Base-by-base conservation (phyloP, 2,797 vertebrate genomes). In the Rallus crepitans region DNA sequence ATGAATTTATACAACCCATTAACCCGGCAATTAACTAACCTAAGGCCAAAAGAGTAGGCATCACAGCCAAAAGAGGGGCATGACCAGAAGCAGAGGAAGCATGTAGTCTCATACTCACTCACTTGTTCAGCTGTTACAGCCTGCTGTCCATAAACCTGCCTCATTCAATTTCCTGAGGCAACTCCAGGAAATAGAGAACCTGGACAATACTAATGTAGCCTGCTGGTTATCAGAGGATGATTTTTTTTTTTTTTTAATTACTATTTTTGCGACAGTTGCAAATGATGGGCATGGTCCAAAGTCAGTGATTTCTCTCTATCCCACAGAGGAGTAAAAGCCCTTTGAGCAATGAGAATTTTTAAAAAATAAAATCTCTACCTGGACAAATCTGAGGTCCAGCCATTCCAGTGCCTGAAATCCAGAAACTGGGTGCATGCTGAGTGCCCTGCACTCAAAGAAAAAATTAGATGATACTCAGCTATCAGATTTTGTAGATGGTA, bases 51-150 rank as follows among this genome's bases (percentile, higher is more conserved):
- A 42, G 19, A 15, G 16, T 7, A 45, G 13, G 11, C 55, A 47
- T 28, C 27, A 27, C 9, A 53, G 50, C 20, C 47, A 28, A 11
- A 4, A 30, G 59, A 87, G 33, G 9, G 79, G 45, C 0, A 0
- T 7, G 20, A 42, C 15, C 23, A 69, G 53, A 59, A 63, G 30
- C 42, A 73, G 39, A 59, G 50, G 12, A 53, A 48, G 27, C 2
- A 33, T 2, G 0, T 12, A 55, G 16, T 13, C n/a, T 33, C 13
- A 18, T 21, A n/a, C 13, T 57, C 33, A 35, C 13, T 61, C 33
- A 28, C 30, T 25, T 59, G 31, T n/a, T 87, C 1, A 0, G 20
- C 39, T 50, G 20, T 56, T 82, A 60, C 14, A 40, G 17, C 9
- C 68, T 76, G 35, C 35, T 93, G 47, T 37, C 31, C 14, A 21